Evolutionary conservation across 1,140 invertebrate genomes (phyloP), one percentile per base, ranked within the genome.

Genomic region (Watersipora subatra): DNA sequence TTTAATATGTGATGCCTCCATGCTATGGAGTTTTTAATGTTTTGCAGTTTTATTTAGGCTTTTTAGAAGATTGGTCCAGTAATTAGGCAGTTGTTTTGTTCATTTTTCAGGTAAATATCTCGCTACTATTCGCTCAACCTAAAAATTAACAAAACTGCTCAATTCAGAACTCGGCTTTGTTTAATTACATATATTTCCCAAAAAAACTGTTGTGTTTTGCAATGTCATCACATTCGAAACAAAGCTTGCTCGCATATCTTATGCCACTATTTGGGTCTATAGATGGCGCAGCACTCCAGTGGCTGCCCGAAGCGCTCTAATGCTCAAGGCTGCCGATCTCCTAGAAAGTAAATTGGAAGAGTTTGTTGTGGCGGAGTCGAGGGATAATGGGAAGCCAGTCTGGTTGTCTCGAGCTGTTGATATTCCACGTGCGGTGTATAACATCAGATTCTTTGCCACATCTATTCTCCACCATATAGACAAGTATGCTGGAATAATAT

Each of bases 361-460:
- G 59, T 82, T 86, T 72, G 84, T 84, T 1, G 68, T 72, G 57
- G 73, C 83, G 0, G 85, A 86, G 72, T 84, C 83, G 2, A 72
- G 69, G 56, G 85, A 86, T 72, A 84, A 86, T 73, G 85, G 85
- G 1, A 86, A 86, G 71, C 83, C 85, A 2, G 66, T 86, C 2
- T 79, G 75, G 74, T 70, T 84, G 55, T 79, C 85, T 1, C 79
- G 71, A 58, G 73, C 67, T 28, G 71, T 85, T 22, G 85, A 86
- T 68, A 85, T 86, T 66, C 84, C 85, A 2, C 75, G 85, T 66
- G 83, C 82, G 58, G 76, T 84, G 20, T 73, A 81, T 61, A 86
- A 86, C 68, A 82, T 86, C 65, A 75, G 84, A 67, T 78, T 82
- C 69, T 86, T 85, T 77, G 85, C 84, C 1, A 75, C 81, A 7